Evolutionary conservation across 2,797 vertebrate genomes (phyloP), one percentile per base, ranked within the genome.

Genomic region (Saxicola maurus): DNA sequence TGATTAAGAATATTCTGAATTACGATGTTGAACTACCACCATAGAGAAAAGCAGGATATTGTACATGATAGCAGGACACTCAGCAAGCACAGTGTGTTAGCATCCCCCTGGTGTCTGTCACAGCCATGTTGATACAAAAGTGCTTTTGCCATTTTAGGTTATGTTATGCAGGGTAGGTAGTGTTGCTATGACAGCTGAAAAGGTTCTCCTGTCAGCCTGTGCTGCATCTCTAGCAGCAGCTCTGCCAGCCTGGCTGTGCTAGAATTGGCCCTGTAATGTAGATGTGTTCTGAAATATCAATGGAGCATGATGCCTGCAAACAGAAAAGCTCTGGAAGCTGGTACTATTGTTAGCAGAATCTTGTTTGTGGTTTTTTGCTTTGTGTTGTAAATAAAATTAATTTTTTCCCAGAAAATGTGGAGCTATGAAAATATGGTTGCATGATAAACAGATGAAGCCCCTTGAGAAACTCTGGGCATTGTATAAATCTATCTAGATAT

Each of bases 101-200:
- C 57, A 59, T 8, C 23, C 43, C 31, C 49, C 40, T 27, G 35
- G 13, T 86, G 71, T 74, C 74, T 84, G 71, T 45, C 71, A 71
- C 43, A 84, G 62, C 49, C 37, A 25, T 17, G 37, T 11, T 10
- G 17, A 64, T 60, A 84, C n/a, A 81, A 56, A 67, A 92, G 37
- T 28, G 69, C 21, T 86, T 83, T 88, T 88, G 57, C 66, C 77
- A 25, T 77, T 80, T 93, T 59, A 71, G 78, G 28, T 74, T 83
- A 48, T 65, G 51, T 40, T 89, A 11, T 89, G 64, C 62, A 84
- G 82, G 57, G 46, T 48, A 75, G 62, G 46, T 60, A 75, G 75
- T 79, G 82, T 91, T 84, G 64, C 87, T 94, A 81, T 91, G 92
- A 91, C 87, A 92, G 85, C 82, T 89, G 90, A 84, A 87, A 92